These are phyloP conservation scores for Maniola hyperantus DNA, from an alignment of 2,888 invertebrate species.

Conservation along the genomic window DNA sequence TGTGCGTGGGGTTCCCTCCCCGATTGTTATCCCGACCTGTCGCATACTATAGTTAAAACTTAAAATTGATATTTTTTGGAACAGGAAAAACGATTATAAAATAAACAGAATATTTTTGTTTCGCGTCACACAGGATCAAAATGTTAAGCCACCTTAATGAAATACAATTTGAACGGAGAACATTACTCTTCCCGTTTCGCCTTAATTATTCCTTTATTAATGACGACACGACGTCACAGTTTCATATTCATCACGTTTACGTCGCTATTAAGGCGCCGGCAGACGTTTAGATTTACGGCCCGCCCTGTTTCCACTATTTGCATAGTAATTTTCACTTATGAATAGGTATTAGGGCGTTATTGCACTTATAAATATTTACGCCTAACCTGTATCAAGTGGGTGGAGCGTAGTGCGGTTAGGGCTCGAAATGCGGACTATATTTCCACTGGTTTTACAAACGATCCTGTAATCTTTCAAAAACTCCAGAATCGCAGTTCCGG, in stretches of 20 bases:
- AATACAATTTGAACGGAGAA: conserved; percentile 23
- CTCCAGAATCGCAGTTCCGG: too few species aligned
- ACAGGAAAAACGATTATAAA: neutral
- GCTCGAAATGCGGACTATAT: too few species aligned
- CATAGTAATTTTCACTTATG: conserved; percentile 83
- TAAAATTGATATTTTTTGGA: neutral
- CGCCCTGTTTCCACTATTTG: conserved; percentile 75
- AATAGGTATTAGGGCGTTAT: conserved; percentile 79
- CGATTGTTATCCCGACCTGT: too few species aligned
- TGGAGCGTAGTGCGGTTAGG: conserved; percentile 52
- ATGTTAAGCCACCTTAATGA: conserved; percentile 21
- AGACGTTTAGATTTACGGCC: conserved; percentile 65
- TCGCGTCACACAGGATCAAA: conserved; percentile 1
- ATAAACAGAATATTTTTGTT: conserved; percentile 2
- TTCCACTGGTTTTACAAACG: too few species aligned
- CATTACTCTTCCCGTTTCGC: conserved; percentile 32
- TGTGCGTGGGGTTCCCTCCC: too few species aligned
- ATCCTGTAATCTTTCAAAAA: too few species aligned
- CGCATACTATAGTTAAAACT: too few species aligned
- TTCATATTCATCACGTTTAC: conserved; percentile 48
- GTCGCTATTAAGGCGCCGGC: conserved; percentile 66
- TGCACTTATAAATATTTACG: conserved; percentile 80
- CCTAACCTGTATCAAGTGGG: conserved; percentile 60
- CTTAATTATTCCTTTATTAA: conserved; percentile 40
- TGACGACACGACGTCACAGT: conserved; percentile 40